Base-by-base conservation (phyloP, 2,888 invertebrate species). In the Abscondita cerata region DNA sequence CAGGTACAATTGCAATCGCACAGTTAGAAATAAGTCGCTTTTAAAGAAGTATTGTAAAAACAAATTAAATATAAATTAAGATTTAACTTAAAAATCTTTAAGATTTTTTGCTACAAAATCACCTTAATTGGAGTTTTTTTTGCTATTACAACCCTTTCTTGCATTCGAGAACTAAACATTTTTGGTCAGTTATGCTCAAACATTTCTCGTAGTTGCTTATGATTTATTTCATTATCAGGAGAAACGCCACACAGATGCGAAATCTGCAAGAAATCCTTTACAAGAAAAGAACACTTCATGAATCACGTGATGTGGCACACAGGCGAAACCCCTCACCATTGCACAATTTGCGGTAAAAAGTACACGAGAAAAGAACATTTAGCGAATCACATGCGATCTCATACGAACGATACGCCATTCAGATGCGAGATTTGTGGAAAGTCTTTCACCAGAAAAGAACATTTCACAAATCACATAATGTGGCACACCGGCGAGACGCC, bases 281-380 rank as follows among this genome's bases (percentile, higher is more conserved):
- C 90, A 2, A 81, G 90, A 64, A 90, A 90, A 74, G 90, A 90
- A 72, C 90, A 90, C 75, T 90, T 89, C 73, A 89, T 89, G 88
- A 90, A 90, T 78, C 90, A 90, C 74, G 89, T 90, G 64, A 89
- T 90, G 89, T 90, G 90, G 90, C 90, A 91, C 72, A 89, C 89
- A 71, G 92, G 92, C 78, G 92, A 92, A 83, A 93, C 92, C 68
- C 93, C 92, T 66, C 93, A 93, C 82, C 92, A 92, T 80, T 93
- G 93, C 81, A 89, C 89, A 81, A 88, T 92, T 73, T 93, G 92
- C 81, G 92, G 91, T 72, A 93, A 93, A 84, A 93, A 92, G 81
- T 93, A 92, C 81, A 93, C 93, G 70, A 87, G 93, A 73, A 93
- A 93, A 83, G 93, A 93, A 82, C 93, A 93, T 83, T 86, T 93